A percentile compares a stretch with the other conserved stretches of the same genome.
Conservation (phyloP, 2,113 vertebrate genomes). For the Macrotis lagotis region DNA sequence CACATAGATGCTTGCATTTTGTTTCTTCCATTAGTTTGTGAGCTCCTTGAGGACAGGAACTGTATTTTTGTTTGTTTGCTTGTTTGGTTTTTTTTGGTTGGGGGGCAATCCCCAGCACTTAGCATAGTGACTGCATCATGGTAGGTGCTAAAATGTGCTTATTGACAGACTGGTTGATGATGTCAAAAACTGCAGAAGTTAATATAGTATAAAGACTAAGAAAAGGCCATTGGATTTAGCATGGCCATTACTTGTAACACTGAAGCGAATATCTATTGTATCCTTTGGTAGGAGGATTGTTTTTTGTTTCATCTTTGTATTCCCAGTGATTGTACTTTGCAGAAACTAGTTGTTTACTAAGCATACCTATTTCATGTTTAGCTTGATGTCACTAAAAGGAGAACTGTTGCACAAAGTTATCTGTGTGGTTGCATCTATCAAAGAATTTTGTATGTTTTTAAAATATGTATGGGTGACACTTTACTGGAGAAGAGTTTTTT, state of each 20-base stretch:
- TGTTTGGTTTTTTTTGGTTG: too few relatives aligned
- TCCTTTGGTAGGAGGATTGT: neutral
- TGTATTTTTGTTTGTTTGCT: too few relatives aligned
- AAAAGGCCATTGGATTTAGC: neutral
- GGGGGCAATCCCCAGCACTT: neutral
- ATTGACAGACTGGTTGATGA: neutral
- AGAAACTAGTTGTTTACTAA: neutral
- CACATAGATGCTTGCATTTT: neutral
- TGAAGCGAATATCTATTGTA: neutral
- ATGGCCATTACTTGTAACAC: neutral
- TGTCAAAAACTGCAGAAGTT: neutral
- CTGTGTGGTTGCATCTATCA: neutral
- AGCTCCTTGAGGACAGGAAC: neutral
- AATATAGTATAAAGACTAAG: neutral
- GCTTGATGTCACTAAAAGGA: neutral
- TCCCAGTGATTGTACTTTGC: neutral
- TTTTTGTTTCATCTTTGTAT: neutral
- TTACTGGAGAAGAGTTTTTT: neutral
- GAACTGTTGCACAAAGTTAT: neutral
- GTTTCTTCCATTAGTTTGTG: neutral
- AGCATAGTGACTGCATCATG: neutral
- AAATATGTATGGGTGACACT: neutral
- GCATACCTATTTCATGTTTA: neutral
- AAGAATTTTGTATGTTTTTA: neutral
- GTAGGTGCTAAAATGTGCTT: neutral